Conservation (phyloP, 2,113 vertebrate species). For the Sialia sialis region DNA sequence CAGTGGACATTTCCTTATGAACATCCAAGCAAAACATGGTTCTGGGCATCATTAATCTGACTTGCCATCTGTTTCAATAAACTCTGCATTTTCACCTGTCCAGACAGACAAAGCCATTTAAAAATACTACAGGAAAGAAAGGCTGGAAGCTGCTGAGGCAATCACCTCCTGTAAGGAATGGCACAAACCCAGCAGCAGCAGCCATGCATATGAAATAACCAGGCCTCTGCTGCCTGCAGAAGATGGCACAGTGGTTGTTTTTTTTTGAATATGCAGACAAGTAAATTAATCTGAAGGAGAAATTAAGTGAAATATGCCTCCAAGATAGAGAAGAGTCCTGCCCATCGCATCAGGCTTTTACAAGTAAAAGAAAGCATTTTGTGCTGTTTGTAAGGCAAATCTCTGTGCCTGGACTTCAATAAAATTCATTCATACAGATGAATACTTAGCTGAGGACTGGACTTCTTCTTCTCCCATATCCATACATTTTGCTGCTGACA, state of each 20-base stretch:
- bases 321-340: background rate
- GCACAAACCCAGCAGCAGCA: background rate
- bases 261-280: background rate
- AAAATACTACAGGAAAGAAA: background rate
- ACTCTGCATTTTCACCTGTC: background rate
- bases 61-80: slow-evolving; percentile 14
- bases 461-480: background rate
- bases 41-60: background rate
- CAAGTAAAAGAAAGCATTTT: background rate
- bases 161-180: background rate
- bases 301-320: background rate
- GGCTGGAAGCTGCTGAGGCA: slow-evolving; percentile 18
- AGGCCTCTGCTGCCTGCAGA: background rate
- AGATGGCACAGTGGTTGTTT: background rate
- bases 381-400: background rate
- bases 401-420: background rate
- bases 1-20: background rate
- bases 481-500: background rate
- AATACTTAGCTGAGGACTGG: background rate
- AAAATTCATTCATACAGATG: background rate
- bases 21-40: background rate
- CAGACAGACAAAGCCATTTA: slow-evolving; percentile 11
- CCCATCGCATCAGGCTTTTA: background rate
- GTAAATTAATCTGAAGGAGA: background rate
- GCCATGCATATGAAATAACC: background rate